These are phyloP conservation scores for human DNA, from an alignment of 2,113 vertebrate genomes.

Conservation along the genomic window GRCh38 chr17:74726501-74727000, in stretches of 20 bases:
- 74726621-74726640: neutral
- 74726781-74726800: no score
- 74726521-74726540: neutral
- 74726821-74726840: neutral
- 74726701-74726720: neutral
- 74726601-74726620: neutral
- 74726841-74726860: neutral
- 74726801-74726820: neutral
- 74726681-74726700: neutral
- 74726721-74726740: accelerated
- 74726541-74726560: neutral
- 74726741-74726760: neutral
- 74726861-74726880: neutral
- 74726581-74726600: neutral
- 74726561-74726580: constrained; percentile 21
- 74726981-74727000: accelerated
- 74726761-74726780: neutral
- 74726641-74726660: neutral
- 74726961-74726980: neutral
- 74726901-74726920: neutral
- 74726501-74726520: neutral
- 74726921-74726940: neutral
- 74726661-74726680: neutral
- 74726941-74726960: neutral
- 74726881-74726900: neutral